phyloP scores from a whole-genome alignment of 2,113 vertebrate genomes.

The Isurus oxyrinchus region DNA sequence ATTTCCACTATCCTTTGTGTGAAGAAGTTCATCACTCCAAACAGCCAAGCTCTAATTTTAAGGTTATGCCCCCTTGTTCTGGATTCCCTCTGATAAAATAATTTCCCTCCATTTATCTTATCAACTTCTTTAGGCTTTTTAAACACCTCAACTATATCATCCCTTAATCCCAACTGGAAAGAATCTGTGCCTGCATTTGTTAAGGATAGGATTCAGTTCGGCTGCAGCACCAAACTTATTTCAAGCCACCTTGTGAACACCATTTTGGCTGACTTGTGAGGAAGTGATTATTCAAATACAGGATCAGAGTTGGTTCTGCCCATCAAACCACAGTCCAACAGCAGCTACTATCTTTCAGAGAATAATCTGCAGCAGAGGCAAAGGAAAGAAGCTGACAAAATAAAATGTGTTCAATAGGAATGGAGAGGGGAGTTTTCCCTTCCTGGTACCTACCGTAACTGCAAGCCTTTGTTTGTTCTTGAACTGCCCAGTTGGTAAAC shows the following conservation, averaged over 20 bases:
- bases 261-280: background rate
- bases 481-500: slow-evolving; percentile 93
- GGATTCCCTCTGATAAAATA: background rate
- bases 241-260: background rate
- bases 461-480: slow-evolving; percentile 95
- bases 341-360: background rate
- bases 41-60: background rate
- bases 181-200: background rate
- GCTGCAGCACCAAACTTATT: background rate
- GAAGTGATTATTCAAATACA: background rate
- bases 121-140: background rate
- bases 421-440: background rate
- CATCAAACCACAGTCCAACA: background rate
- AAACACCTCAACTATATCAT: background rate
- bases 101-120: background rate
- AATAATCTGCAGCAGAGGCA: too few relatives aligned
- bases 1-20: background rate
- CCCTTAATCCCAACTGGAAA: background rate
- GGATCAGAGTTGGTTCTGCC: background rate
- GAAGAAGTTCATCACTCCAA: background rate
- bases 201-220: background rate
- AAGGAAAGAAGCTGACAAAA: background rate
- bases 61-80: background rate
- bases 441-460: slow-evolving; percentile 67
- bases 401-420: background rate